Evolutionary conservation across 2,113 vertebrate species (phyloP).

Genomic region (Stegastes partitus): DNA sequence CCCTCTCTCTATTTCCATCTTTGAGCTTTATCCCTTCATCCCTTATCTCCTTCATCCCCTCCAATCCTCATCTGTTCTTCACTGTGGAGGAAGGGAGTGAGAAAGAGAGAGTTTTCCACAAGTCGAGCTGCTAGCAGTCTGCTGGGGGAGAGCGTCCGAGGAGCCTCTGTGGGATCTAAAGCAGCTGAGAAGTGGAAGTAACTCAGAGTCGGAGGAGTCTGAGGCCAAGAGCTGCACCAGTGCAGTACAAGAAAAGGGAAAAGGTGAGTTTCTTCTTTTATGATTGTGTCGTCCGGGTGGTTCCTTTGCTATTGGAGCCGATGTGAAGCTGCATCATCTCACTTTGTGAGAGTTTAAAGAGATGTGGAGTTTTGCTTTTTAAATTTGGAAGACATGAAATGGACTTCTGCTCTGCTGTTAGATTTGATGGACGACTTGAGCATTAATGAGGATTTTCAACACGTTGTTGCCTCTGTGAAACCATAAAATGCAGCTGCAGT

Average conservation of each 20-base stretch:
- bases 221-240: conserved; percentile 36
- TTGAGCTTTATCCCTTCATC: conserved; percentile 87
- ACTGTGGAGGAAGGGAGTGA: conserved; percentile 66
- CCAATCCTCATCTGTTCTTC: conserved; percentile 84
- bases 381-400: not conserved
- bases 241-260: conserved; percentile 34
- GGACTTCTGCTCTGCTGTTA: not conserved
- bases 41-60: conserved; percentile 88
- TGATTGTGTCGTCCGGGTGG: not conserved
- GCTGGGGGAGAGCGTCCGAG: conserved; percentile 63
- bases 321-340: not conserved
- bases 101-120: conserved; percentile 78
- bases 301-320: conserved; percentile 6
- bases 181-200: conserved; percentile 1
- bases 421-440: not conserved
- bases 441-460: not conserved
- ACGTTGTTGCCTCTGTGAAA: not conserved
- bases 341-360: not conserved
- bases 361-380: not conserved
- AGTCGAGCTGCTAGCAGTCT: conserved; percentile 74
- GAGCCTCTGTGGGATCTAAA: conserved; percentile 61
- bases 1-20: conserved; percentile 83
- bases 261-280: too few relatives aligned
- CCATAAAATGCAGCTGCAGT: not conserved
- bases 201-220: conserved; percentile 33